Base-by-base conservation (phyloP, 2,888 invertebrate species). In the Athalia cordata region DNA sequence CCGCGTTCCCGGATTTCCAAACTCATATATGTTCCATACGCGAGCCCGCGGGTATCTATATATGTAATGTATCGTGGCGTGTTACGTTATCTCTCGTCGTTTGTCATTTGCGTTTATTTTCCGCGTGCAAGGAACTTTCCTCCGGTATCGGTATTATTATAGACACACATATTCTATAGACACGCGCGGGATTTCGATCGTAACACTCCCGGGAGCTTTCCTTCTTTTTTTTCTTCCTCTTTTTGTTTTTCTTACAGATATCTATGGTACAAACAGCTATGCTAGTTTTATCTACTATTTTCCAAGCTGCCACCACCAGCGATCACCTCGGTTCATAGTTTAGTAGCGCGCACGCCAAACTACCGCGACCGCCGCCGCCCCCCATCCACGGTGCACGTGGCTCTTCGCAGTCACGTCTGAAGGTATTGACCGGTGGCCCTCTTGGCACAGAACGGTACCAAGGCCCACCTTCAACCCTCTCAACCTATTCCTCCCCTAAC, bases 341-440 rank as follows among this genome's bases (percentile, higher is more conserved):
- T 29, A n/a, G 5, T 49, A 29, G 47, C 75, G 52, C 62, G 75
- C 75, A 62, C 75, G 75, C 57, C 72, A 72, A 45, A 68, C 72
- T 57, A 45, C 72, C 57, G 57, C 57, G 47, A 7, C 43, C 55
- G 9, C 45, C 15, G 29, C 29, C 57, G 57, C 57, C 59, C 43
- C 43, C 55, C 11, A 15, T 43, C 15, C 2, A 43, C 3, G 43
- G 15, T 64, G 59, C 75, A 62, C 75, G 75, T 75, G 75, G 75
- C 75, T 75, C 75, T 75, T 64, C 62, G 75, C 75, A 75, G 75
- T 78, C 74, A 65, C 75, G 78, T 86, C 86, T 86, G 86, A 82
- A 85, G 86, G 89, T 90, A 90, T 90, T 90, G 90, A 89, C 90
- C 90, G 89, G 89, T 90, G 89, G 89, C 89, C 87, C 89, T 87